Conservation (phyloP, 2,113 vertebrate genomes). For the Thryonomys swinderianus region DNA sequence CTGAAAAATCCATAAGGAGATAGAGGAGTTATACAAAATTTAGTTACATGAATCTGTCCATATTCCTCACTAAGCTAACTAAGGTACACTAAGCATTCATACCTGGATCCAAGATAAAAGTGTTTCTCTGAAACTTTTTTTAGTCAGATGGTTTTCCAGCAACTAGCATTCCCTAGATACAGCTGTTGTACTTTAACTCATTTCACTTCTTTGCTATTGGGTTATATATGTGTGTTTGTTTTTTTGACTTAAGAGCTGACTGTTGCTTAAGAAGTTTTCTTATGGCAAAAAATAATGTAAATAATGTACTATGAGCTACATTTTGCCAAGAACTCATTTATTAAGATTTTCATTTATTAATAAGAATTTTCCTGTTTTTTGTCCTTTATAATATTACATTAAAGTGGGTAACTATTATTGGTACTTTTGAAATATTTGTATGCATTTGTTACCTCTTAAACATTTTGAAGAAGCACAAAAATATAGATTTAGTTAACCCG, state of each 20-base stretch:
- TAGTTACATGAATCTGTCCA: slow-evolving; percentile 70
- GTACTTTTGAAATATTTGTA: slow-evolving; percentile 84
- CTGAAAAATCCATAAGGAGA: slow-evolving; percentile 71
- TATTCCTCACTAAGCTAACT: slow-evolving; percentile 52
- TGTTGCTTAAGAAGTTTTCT: slow-evolving; percentile 86
- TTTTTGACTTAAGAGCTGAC: slow-evolving; percentile 82
- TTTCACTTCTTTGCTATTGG: slow-evolving; percentile 72
- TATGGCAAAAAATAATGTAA: slow-evolving; percentile 84
- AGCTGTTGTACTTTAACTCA: slow-evolving; percentile 77
- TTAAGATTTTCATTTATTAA: slow-evolving; percentile 83
- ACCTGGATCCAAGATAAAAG: slow-evolving; percentile 73
- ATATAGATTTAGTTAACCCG: slow-evolving; percentile 81
- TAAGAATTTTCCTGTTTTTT: slow-evolving; percentile 77
- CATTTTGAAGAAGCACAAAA: slow-evolving; percentile 81
- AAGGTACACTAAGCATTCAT: slow-evolving; percentile 75
- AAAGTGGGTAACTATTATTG: slow-evolving; percentile 79
- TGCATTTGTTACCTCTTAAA: slow-evolving; percentile 81
- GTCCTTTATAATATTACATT: slow-evolving; percentile 83
- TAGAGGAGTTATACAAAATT: slow-evolving; percentile 76
- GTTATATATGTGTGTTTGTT: slow-evolving; percentile 65
- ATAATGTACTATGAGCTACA: slow-evolving; percentile 82
- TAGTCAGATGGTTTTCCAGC: slow-evolving; percentile 79
- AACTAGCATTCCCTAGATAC: slow-evolving; percentile 81
- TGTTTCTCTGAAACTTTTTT: slow-evolving; percentile 80
- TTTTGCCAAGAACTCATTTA: slow-evolving; percentile 84